These are phyloP conservation scores for Octomys mimax DNA, from an alignment of 2,797 vertebrate genomes.

Conservation along the genomic window DNA sequence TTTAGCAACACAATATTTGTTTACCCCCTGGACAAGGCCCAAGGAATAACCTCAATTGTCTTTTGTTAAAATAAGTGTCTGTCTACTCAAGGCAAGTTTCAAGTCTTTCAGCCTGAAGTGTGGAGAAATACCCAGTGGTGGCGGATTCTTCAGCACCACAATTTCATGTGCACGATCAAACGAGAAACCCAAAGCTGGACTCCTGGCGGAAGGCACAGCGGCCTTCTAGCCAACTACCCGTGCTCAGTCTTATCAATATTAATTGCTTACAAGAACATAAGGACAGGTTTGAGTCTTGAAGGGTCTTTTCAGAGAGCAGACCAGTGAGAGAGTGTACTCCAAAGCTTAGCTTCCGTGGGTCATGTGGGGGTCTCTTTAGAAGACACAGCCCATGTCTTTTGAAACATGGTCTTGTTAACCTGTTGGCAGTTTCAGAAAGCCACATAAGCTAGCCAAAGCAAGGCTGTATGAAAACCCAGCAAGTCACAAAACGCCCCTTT, in stretches of 20 bases:
- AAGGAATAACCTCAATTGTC: neutral
- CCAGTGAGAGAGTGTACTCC: conserved; percentile 10
- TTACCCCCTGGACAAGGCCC: neutral
- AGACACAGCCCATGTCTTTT: neutral
- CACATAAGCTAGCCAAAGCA: conserved; percentile 11
- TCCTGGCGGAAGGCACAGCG: neutral
- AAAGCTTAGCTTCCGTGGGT: neutral
- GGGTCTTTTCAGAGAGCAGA: conserved; percentile 61
- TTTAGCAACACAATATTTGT: conserved; percentile 37
- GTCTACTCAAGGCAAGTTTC: neutral
- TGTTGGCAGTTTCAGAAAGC: conserved; percentile 16
- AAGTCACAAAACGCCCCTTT: neutral
- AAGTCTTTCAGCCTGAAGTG: neutral
- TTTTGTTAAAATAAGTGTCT: conserved; percentile 40
- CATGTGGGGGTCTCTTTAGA: neutral
- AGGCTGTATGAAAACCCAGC: neutral
- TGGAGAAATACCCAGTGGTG: neutral
- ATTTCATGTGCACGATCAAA: conserved; percentile 6
- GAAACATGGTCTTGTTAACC: conserved; percentile 30
- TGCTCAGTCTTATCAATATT: neutral
- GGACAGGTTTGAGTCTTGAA: neutral
- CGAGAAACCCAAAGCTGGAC: neutral
- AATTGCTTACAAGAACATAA: neutral
- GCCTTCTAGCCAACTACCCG: neutral
- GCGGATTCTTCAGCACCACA: neutral